Evolutionary conservation across 1,140 invertebrate genomes (phyloP).

Genomic region (Lerema accius): DNA sequence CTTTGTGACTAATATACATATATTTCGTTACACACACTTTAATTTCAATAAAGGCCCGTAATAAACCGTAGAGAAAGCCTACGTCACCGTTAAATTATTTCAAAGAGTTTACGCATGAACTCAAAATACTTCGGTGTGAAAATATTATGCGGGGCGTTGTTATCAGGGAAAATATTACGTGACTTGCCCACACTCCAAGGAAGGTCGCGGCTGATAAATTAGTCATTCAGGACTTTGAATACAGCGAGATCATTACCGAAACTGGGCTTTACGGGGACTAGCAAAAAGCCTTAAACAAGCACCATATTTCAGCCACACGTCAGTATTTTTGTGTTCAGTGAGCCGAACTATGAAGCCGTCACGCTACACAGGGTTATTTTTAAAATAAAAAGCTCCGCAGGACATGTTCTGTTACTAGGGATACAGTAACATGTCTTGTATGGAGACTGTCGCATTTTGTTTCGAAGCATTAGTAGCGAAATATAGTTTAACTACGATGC

Average conservation of each 20-base stretch:
- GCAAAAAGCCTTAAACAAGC: conserved; percentile 4
- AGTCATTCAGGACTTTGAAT: conserved; percentile 15
- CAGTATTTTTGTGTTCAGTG: conserved; percentile 17
- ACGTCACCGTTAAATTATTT: not conserved
- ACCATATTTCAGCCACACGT: conserved; percentile 1
- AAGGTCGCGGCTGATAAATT: conserved; percentile 7
- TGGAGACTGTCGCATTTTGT: too few relatives aligned
- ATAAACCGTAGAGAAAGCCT: not conserved
- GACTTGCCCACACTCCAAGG: not conserved
- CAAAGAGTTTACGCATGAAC: not conserved
- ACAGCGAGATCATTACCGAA: conserved; percentile 4
- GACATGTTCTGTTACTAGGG: too few relatives aligned
- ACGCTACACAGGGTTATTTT: not conserved
- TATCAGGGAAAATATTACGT: conserved; percentile 1
- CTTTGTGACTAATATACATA: too few relatives aligned
- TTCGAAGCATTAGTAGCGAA: too few relatives aligned
- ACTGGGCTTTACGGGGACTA: not conserved
- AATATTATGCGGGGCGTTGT: not conserved
- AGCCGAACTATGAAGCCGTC: not conserved
- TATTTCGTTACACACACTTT: not conserved
- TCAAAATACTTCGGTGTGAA: not conserved
- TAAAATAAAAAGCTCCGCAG: not conserved
- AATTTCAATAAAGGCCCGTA: too few relatives aligned
- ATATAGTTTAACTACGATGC: too few relatives aligned
- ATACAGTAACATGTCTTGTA: too few relatives aligned